A percentile compares a stretch with the other conserved stretches of the same genome.
Evolutionary conservation across 2,888 invertebrate species (phyloP).

Genomic region (Merodon equestris): DNA sequence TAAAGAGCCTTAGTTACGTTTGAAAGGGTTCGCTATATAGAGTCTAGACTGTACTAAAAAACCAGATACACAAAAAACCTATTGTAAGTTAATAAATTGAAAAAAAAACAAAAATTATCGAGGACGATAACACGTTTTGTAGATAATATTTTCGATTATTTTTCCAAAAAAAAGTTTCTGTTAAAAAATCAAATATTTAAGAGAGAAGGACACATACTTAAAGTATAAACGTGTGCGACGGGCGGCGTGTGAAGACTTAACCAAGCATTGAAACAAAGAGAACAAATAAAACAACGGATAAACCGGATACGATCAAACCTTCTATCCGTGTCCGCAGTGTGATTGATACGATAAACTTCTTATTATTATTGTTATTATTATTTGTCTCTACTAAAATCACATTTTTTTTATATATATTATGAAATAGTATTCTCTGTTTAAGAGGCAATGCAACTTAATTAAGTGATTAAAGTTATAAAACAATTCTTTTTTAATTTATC

Average conservation of each 20-base stretch:
- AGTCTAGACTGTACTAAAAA: conserved; percentile 71
- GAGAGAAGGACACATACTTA: conserved; percentile 20
- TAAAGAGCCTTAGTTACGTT: too few relatives aligned
- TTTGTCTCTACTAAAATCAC: conserved; percentile 53
- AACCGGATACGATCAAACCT: too few relatives aligned
- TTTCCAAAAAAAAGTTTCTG: conserved; percentile 33
- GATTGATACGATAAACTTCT: conserved; percentile 60
- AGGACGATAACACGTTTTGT: conserved; percentile 40
- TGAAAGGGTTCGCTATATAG: too few relatives aligned
- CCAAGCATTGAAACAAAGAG: too few relatives aligned
- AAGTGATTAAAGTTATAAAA: conserved; percentile 63
- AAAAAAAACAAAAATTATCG: conserved; percentile 33
- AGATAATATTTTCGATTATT: conserved; percentile 61
- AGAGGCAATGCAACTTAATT: conserved; percentile 64
- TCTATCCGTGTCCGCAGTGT: conserved; percentile 55
- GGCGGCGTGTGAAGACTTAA: conserved; percentile 20
- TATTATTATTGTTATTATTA: conserved; percentile 64
- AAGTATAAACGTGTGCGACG: conserved; percentile 39
- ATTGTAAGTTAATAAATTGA: conserved; percentile 51
- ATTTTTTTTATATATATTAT: conserved; percentile 32
- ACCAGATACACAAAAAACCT: conserved; percentile 70
- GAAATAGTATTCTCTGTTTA: conserved; percentile 44
- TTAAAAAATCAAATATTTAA: conserved; percentile 25
- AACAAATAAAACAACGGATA: too few relatives aligned
- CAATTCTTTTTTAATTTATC: conserved; percentile 41